Conservation (phyloP, 2,888 invertebrate species). For the Drosophila tanythrix region DNA sequence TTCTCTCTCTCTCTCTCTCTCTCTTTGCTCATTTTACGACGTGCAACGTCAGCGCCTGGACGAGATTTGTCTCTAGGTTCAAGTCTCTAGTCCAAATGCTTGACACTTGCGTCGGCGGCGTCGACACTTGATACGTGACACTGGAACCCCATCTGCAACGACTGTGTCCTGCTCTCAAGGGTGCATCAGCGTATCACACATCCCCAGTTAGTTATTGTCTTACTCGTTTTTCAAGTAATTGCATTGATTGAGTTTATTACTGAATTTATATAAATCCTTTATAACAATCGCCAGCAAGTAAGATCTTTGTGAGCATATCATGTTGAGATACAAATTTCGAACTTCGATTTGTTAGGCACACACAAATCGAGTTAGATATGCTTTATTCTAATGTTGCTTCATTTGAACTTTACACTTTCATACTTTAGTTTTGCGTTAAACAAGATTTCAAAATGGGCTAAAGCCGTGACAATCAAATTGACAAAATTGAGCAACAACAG, state of each 20-base stretch:
- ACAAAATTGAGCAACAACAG: slow-evolving; percentile 67
- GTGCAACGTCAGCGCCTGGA: slow-evolving; percentile 60
- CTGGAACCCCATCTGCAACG: slow-evolving; percentile 19
- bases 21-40: slow-evolving; percentile 35
- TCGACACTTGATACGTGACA: slow-evolving; percentile 71
- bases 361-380: neutral
- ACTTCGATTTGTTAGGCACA: neutral
- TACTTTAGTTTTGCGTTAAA: too few species aligned
- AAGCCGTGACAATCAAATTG: slow-evolving; percentile 60
- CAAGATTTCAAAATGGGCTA: slow-evolving; percentile 16
- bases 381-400: neutral
- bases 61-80: slow-evolving; percentile 46
- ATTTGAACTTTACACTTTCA: neutral
- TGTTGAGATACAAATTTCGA: neutral
- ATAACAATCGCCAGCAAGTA: neutral
- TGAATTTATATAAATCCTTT: neutral
- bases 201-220: neutral
- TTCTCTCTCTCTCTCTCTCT: neutral
- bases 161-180: slow-evolving; percentile 41
- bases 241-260: neutral
- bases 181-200: slow-evolving; percentile 20
- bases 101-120: slow-evolving; percentile 75
- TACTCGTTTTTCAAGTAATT: neutral
- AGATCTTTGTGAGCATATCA: too few species aligned
- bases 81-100: slow-evolving; percentile 58